These are phyloP conservation scores for Phaethornis superciliosus DNA, from an alignment of 2,113 vertebrate species.

Conservation along the genomic window DNA sequence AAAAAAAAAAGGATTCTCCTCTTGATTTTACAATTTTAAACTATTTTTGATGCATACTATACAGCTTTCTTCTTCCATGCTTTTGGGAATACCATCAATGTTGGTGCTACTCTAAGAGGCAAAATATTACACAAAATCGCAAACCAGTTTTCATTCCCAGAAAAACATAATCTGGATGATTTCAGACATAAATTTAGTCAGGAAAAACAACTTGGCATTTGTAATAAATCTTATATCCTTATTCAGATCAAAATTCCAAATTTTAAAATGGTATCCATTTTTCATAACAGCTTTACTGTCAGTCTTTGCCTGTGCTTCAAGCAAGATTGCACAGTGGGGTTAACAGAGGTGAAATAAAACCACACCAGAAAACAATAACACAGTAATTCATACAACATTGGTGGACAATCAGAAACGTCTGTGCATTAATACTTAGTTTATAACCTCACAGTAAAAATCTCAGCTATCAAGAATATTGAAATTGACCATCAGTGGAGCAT, in stretches of 20 bases:
- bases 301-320: background rate
- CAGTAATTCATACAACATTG: background rate
- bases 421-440: background rate
- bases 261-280: background rate
- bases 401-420: background rate
- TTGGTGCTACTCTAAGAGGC: background rate
- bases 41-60: background rate
- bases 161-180: background rate
- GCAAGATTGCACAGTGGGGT: background rate
- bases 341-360: background rate
- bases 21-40: background rate
- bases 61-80: background rate
- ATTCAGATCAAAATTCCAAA: background rate
- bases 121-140: background rate
- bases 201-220: background rate
- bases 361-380: background rate
- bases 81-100: background rate
- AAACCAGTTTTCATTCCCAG: background rate
- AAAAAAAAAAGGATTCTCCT: rapidly evolving
- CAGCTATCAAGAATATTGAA: background rate
- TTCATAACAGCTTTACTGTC: background rate
- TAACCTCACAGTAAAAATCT: background rate
- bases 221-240: background rate
- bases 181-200: background rate
- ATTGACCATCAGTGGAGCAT: background rate